A percentile compares a stretch with the other conserved stretches of the same genome.
These are phyloP conservation scores for Endotricha flammealis DNA, from an alignment of 2,888 invertebrate genomes.

Conservation along the genomic window DNA sequence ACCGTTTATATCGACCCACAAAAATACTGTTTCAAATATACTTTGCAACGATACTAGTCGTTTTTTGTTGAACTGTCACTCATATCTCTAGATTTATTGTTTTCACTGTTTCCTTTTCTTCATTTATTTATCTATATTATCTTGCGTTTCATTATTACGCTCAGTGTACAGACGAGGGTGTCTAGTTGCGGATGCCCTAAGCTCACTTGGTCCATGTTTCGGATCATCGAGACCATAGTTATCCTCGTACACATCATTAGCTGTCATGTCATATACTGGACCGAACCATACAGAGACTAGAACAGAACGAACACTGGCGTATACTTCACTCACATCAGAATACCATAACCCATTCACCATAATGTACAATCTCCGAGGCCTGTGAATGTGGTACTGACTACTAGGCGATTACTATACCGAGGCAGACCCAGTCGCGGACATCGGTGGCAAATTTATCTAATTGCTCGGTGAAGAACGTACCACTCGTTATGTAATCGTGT, in stretches of 20 bases:
- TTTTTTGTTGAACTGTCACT: constrained; percentile 70
- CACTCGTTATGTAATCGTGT: constrained; percentile 48
- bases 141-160: constrained; percentile 60
- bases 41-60: constrained; percentile 73
- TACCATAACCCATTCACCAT: constrained; percentile 70
- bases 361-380: constrained; percentile 57
- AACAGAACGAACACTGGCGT: constrained; percentile 69
- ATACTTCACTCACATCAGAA: constrained; percentile 73
- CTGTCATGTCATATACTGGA: constrained; percentile 62
- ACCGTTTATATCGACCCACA: constrained; percentile 75
- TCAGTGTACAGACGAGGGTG: constrained; percentile 57
- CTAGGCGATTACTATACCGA: constrained; percentile 49
- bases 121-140: constrained; percentile 47
- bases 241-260: constrained; percentile 58
- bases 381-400: constrained; percentile 63
- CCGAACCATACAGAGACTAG: constrained; percentile 65
- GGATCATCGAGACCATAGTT: constrained; percentile 36
- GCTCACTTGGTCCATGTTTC: constrained; percentile 40
- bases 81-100: constrained; percentile 66
- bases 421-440: background rate
- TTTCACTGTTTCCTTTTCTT: constrained; percentile 61
- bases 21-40: constrained; percentile 69
- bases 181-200: constrained; percentile 33
- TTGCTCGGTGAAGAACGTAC: constrained; percentile 10
- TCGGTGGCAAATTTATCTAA: background rate